Evolutionary conservation across 2,888 invertebrate species (phyloP).

Genomic region (Xestia xanthographa): DNA sequence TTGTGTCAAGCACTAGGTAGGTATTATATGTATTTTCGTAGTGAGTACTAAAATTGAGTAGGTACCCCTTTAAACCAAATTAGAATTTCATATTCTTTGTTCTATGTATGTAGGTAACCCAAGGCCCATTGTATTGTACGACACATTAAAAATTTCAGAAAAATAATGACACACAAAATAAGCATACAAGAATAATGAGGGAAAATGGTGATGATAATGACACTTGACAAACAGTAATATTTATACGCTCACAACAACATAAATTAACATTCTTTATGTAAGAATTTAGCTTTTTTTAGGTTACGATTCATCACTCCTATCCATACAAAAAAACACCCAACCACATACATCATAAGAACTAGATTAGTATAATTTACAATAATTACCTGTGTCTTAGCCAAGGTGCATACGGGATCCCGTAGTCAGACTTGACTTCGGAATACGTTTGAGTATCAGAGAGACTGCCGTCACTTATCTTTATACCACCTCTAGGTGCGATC

Average conservation of each 20-base stretch:
- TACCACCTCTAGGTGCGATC: conserved; percentile 88
- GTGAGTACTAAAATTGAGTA: neutral
- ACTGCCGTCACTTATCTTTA: conserved; percentile 94
- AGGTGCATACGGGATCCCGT: conserved; percentile 95
- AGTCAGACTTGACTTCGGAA: conserved; percentile 93
- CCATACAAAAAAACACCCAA: conserved; percentile 63
- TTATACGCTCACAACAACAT: conserved; percentile 54
- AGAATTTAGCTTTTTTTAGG: conserved; percentile 43
- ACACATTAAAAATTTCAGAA: conserved; percentile 32
- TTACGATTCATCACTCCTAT: conserved; percentile 60
- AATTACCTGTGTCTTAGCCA: conserved; percentile 96
- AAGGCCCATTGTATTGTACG: conserved; percentile 28
- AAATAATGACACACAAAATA: conserved; percentile 65
- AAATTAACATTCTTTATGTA: conserved; percentile 28
- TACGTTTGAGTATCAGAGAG: conserved; percentile 96
- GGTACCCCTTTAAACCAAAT: neutral
- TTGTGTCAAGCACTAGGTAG: neutral
- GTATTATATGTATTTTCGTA: neutral
- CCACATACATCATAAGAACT: conserved; percentile 62
- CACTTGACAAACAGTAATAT: conserved; percentile 42
- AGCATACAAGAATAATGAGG: conserved; percentile 61
- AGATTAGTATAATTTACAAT: conserved; percentile 59
- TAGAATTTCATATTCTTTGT: neutral
- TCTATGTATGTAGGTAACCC: neutral
- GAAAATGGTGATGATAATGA: conserved; percentile 56